phyloP scores from a whole-genome alignment of 1,140 invertebrate genomes.

The Ridgeia piscesae region DNA sequence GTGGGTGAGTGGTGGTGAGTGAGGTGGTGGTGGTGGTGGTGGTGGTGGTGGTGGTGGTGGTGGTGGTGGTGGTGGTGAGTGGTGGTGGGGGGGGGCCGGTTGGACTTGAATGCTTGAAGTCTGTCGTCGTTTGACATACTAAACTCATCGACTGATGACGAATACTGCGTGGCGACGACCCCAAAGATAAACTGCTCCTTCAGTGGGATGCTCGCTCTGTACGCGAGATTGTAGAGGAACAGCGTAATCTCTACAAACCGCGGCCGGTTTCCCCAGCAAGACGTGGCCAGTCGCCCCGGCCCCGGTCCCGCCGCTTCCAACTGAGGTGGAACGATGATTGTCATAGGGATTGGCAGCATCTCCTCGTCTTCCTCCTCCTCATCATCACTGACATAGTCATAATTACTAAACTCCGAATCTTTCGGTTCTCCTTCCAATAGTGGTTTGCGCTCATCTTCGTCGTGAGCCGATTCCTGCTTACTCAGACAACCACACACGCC shows the following conservation, averaged over 20 bases:
- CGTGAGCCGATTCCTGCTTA: not conserved
- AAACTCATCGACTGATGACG: not conserved
- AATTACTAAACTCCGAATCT: not conserved
- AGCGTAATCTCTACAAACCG: not conserved
- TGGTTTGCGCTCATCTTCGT: not conserved
- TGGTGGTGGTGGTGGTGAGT: no score
- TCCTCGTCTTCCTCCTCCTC: no score
- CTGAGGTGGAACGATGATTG: no score
- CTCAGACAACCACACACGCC: not conserved
- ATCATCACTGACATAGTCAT: no score
- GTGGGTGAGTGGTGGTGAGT: no score
- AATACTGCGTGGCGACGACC: not conserved
- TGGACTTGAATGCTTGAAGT: not conserved
- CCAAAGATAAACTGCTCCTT: not conserved
- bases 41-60: no score
- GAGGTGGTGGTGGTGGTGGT: no score
- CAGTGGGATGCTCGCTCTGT: not conserved
- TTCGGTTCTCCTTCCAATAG: not conserved
- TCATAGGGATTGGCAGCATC: no score
- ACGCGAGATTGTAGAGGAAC: not conserved
- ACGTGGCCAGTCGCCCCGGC: no score
- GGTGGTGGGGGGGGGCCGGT: no score
- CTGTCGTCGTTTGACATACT: not conserved
- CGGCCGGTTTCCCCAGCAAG: not conserved
- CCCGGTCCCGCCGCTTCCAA: no score